Conservation (phyloP, 2,888 invertebrate genomes). For the Galeruca laticollis region DNA sequence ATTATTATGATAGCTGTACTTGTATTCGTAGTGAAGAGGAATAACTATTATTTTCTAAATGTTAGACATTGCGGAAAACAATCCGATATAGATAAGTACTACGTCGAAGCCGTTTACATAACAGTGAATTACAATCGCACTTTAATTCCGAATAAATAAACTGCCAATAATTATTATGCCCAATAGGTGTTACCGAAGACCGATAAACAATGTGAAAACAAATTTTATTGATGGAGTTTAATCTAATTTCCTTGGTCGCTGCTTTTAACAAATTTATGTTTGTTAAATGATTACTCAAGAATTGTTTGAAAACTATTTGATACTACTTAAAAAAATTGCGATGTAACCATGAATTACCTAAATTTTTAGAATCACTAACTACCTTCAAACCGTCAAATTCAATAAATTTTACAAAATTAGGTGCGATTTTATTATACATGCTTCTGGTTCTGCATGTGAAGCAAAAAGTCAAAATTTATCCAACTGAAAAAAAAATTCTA, state of each 20-base stretch:
- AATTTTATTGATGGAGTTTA: conserved; percentile 22
- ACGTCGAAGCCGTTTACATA: conserved; percentile 36
- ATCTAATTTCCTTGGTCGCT: conserved; percentile 12
- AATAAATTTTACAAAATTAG: too few relatives aligned
- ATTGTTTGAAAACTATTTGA: background rate
- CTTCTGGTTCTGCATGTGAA: too few relatives aligned
- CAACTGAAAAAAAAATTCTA: too few relatives aligned
- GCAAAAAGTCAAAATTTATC: too few relatives aligned
- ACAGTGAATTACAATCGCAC: conserved; percentile 34
- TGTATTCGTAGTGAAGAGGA: conserved; percentile 18
- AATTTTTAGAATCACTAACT: too few relatives aligned
- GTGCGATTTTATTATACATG: too few relatives aligned
- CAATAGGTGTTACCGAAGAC: conserved; percentile 37
- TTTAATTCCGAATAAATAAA: conserved; percentile 26
- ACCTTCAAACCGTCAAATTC: too few relatives aligned
- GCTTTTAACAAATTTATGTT: background rate
- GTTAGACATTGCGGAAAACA: conserved; percentile 33
- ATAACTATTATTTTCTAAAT: conserved; percentile 40
- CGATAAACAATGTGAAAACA: conserved; percentile 18
- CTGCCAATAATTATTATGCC: conserved; percentile 32
- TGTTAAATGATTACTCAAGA: conserved; percentile 1
- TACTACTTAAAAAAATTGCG: too few relatives aligned
- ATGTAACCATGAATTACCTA: too few relatives aligned
- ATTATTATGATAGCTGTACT: conserved; percentile 39
- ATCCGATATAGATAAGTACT: conserved; percentile 27